Evolutionary conservation across 2,113 vertebrate species (phyloP).

Genomic region (Triplophysa rosa): DNA sequence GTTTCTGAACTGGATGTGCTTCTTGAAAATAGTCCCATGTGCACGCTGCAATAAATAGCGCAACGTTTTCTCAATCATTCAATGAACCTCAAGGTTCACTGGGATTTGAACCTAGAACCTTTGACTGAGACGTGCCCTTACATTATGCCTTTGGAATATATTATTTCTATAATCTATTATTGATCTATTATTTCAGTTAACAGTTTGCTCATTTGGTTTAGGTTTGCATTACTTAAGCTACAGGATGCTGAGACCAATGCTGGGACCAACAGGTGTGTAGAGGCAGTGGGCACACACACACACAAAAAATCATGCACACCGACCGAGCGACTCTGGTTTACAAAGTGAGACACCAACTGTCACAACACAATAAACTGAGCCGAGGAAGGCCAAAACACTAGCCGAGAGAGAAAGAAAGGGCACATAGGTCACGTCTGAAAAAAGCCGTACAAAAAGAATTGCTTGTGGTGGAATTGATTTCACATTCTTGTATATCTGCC

Average conservation of each 20-base stretch:
- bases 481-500: slow-evolving; percentile 29
- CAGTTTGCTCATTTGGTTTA: too few relatives aligned
- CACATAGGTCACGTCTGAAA: slow-evolving; percentile 8
- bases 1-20: too few relatives aligned
- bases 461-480: slow-evolving; percentile 49
- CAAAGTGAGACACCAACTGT: slow-evolving; percentile 5
- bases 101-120: too few relatives aligned
- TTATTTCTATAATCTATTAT: too few relatives aligned
- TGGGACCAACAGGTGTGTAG: slow-evolving; percentile 18
- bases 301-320: background rate
- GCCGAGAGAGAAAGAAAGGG: background rate
- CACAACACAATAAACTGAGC: slow-evolving; percentile 39
- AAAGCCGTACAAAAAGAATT: slow-evolving; percentile 23
- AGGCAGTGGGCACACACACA: background rate
- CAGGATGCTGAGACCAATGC: background rate
- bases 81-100: too few relatives aligned
- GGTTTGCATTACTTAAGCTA: background rate
- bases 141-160: too few relatives aligned
- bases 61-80: too few relatives aligned
- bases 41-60: too few relatives aligned
- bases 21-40: too few relatives aligned
- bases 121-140: too few relatives aligned
- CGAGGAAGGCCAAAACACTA: slow-evolving; percentile 16
- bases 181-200: too few relatives aligned
- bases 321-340: background rate